Percentiles rank a stretch among this genome's conserved stretches.
These are phyloP conservation scores for Chaetura pelagica DNA, from an alignment of 2,113 vertebrate genomes.

Conservation along the genomic window DNA sequence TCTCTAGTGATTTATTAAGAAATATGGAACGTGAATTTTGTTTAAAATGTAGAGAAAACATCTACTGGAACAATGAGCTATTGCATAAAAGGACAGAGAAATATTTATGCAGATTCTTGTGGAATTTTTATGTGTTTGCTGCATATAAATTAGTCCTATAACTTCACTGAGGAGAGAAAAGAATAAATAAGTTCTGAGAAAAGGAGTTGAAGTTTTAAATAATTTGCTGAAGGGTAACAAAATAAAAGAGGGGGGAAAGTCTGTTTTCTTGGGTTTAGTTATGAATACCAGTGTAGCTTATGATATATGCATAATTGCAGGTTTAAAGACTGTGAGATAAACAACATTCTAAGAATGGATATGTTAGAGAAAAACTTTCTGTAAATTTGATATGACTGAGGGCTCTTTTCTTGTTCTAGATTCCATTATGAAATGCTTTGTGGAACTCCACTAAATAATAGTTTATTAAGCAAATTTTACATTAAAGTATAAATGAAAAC, in stretches of 20 bases:
- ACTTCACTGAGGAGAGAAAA: not conserved
- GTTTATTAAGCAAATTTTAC: not conserved
- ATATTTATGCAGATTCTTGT: conserved; percentile 27
- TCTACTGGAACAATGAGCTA: conserved; percentile 14
- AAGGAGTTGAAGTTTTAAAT: conserved; percentile 9
- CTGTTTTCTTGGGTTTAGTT: not conserved
- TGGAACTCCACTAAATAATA: not conserved
- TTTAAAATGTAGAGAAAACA: conserved; percentile 44
- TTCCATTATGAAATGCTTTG: not conserved
- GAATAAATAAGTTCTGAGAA: not conserved
- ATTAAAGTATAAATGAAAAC: not conserved
- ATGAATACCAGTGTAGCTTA: not conserved
- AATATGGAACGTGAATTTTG: not conserved
- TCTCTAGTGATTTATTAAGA: conserved; percentile 45
- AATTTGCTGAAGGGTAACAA: not conserved
- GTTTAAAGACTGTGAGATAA: not conserved
- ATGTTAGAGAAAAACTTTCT: not conserved
- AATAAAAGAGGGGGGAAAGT: not conserved
- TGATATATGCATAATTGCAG: not conserved
- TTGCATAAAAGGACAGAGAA: not conserved
- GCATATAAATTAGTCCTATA: conserved; percentile 24
- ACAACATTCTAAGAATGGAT: not conserved
- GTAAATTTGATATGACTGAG: accelerated
- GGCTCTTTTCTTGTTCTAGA: not conserved
- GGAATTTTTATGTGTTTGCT: conserved; percentile 6